A percentile compares a stretch with the other conserved stretches of the same genome.
Evolutionary conservation across 1,140 invertebrate species (phyloP).

Genomic region (Brachionus rotundiformis): DNA sequence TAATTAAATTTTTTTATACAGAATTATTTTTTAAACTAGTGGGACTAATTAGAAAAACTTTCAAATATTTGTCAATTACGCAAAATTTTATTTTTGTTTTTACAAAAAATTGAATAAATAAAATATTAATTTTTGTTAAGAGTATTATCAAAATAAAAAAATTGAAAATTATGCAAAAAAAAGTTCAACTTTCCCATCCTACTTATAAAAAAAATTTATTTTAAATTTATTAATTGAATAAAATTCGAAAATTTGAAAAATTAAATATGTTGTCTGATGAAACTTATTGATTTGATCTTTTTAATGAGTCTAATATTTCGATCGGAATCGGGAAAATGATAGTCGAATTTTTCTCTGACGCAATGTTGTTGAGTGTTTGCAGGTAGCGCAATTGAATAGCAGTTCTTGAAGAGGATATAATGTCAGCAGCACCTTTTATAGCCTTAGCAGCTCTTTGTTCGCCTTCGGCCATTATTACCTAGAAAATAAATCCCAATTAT

Average conservation of each 20-base stretch:
- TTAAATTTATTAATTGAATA: neutral
- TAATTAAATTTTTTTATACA: too few relatives aligned
- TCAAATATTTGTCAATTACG: too few relatives aligned
- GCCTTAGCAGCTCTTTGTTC: constrained; percentile 52
- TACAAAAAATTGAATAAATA: too few relatives aligned
- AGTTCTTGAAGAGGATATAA: constrained; percentile 68
- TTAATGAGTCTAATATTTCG: constrained; percentile 20
- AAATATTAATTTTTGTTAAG: too few relatives aligned
- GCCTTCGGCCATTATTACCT: constrained; percentile 54
- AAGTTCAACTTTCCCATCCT: too few relatives aligned
- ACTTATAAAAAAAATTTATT: too few relatives aligned
- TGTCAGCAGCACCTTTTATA: constrained; percentile 48
- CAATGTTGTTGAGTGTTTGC: constrained; percentile 88
- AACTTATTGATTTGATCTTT: neutral
- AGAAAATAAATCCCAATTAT: neutral
- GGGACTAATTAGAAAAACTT: too few relatives aligned
- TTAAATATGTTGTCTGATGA: neutral
- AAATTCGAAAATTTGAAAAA: neutral
- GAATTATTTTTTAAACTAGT: too few relatives aligned
- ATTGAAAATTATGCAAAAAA: too few relatives aligned
- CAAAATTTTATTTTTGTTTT: too few relatives aligned
- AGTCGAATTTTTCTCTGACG: constrained; percentile 77
- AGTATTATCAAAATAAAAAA: too few relatives aligned
- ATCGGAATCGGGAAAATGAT: constrained; percentile 52
- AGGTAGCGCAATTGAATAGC: constrained; percentile 77